These are phyloP conservation scores for Sphaerophoria taeniata DNA, from an alignment of 2,888 invertebrate species.

Conservation along the genomic window DNA sequence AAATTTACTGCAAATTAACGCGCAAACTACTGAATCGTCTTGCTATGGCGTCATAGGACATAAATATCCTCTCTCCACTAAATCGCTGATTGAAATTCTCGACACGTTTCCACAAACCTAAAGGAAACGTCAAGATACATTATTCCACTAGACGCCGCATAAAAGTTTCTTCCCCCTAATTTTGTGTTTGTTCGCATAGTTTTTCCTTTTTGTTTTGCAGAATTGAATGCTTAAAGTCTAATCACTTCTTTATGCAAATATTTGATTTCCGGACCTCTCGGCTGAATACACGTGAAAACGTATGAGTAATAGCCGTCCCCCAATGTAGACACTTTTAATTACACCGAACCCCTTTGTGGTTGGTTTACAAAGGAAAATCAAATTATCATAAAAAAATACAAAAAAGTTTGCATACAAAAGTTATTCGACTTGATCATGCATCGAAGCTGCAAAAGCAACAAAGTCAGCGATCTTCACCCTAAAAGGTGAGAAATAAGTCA, in stretches of 20 bases:
- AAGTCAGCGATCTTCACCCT: not conserved
- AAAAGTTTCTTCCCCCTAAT: not conserved
- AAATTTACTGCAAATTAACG: not conserved
- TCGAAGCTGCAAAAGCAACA: slow-evolving; percentile 38
- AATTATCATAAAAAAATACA: not conserved
- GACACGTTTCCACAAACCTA: slow-evolving; percentile 35
- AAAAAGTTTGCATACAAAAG: slow-evolving; percentile 56
- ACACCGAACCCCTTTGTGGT: not conserved
- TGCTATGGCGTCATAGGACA: slow-evolving; percentile 44
- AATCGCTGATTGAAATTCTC: slow-evolving; percentile 25
- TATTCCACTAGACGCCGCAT: slow-evolving; percentile 55
- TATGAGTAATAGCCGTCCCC: slow-evolving; percentile 41
- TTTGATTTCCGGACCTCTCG: slow-evolving; percentile 57
- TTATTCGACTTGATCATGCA: slow-evolving; percentile 56
- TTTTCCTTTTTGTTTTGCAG: slow-evolving; percentile 27
- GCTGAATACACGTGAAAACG: slow-evolving; percentile 10
- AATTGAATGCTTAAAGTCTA: slow-evolving; percentile 51
- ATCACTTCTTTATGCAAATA: slow-evolving; percentile 66
- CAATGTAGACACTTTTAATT: slow-evolving; percentile 2
- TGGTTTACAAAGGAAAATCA: not conserved
- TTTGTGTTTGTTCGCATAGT: too few species aligned
- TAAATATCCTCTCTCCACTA: slow-evolving; percentile 43
- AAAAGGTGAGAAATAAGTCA: slow-evolving; percentile 17
- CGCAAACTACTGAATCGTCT: slow-evolving; percentile 1
- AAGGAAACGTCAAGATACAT: slow-evolving; percentile 14